Base-by-base conservation (phyloP, 2,888 invertebrate species). In the Hypsopygia costalis region DNA sequence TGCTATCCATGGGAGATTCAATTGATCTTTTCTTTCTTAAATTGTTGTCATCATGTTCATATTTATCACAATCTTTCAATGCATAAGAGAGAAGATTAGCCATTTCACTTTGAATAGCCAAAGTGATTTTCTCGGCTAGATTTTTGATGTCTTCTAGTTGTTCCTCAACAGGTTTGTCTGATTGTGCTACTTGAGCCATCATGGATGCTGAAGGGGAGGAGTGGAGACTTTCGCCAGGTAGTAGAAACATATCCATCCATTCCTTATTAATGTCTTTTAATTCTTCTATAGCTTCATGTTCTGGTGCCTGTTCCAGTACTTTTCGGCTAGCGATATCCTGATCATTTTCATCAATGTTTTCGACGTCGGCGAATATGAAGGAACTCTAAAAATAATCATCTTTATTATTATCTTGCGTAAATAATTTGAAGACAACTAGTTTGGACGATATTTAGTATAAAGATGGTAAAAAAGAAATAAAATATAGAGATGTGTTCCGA, bases 1-100 rank as follows among this genome's bases (percentile, higher is more conserved):
- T 69, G 51, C 81, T 82, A 21, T 79, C 87, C 68, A 83, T 70
- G 1, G 88, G 83, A 10, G 75, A 62, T 50, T 85, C 86, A 0
- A 50, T 29, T 3, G 86, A 85, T 49, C 87, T 68, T 44, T 62
- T 81, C 34, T 60, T 71, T 40, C 83, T 78, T 8, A 56, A 29
- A 4, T 51, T 55, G 22, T 69, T 72, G 1, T 70, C 73, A 21
- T 62, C 52, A 1, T 41, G 31, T 1, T 57, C 61, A 41, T 37
- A 10, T 9, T 69, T 71, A n/a, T 72, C 68, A 0, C 39, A 47
- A 7, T 57, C 47, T 28, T 46, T 58, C n/a, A 83, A 44, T 1
- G 79, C 82, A 33, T 69, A 77, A 1, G 71, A 45, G 0, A 85
- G 54, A 3, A 87, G 62, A 33, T 74, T 76, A 1, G 64, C 70